Evolutionary conservation across 2,113 vertebrate species (phyloP).

Genomic region (Melanostigma gelatinosum): DNA sequence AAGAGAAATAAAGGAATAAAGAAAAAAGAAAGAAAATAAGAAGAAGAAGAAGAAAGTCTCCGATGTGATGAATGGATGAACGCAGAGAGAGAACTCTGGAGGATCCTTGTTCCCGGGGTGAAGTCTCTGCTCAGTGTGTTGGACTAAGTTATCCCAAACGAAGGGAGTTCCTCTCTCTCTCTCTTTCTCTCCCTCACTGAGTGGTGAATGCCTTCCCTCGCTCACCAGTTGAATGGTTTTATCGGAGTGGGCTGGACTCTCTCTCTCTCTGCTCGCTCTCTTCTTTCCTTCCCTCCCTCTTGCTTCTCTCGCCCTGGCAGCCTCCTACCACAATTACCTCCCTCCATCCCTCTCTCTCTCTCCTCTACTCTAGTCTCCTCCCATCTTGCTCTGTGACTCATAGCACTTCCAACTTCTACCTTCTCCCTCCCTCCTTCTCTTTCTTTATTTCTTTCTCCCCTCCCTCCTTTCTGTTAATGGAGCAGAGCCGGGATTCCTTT

Average conservation of each 20-base stretch:
- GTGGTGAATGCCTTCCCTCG: constrained; percentile 65
- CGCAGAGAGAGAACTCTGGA: constrained; percentile 27
- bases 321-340: constrained; percentile 70
- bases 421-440: constrained; percentile 36
- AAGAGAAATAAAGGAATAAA: constrained; percentile 30
- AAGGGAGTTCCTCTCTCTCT: constrained; percentile 68
- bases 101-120: constrained; percentile 56
- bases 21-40: constrained; percentile 47
- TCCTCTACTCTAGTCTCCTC: constrained; percentile 52
- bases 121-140: constrained; percentile 53
- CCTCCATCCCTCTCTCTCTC: constrained; percentile 21
- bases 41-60: constrained; percentile 37
- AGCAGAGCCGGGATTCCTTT: constrained; percentile 56
- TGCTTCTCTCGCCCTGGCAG: constrained; percentile 54
- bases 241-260: constrained; percentile 75
- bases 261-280: constrained; percentile 45
- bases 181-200: constrained; percentile 42
- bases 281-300: constrained; percentile 47
- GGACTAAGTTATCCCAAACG: constrained; percentile 70
- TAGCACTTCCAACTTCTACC: constrained; percentile 57
- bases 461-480: constrained; percentile 20
- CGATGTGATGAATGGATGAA: constrained; percentile 61
- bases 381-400: constrained; percentile 63
- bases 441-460: constrained; percentile 1
- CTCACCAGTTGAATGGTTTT: constrained; percentile 79